These are phyloP conservation scores for Cotesia vestalis DNA, from an alignment of 1,140 invertebrate genomes.

Conservation along the genomic window DNA sequence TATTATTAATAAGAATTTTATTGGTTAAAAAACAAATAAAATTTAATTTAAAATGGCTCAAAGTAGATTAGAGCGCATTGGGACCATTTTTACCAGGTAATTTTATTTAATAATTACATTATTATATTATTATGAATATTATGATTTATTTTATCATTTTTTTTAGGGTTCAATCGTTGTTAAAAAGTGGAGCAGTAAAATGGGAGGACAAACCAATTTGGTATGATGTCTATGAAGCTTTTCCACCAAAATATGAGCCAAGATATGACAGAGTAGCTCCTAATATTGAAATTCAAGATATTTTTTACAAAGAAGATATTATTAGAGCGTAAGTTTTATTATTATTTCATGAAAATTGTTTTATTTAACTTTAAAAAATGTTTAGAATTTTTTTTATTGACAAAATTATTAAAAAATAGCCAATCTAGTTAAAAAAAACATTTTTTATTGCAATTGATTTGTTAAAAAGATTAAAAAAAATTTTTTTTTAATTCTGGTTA, in stretches of 20 bases:
- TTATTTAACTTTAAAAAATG: too few relatives aligned
- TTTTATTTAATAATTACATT: neutral
- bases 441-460: too few relatives aligned
- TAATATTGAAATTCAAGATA: conserved; percentile 70
- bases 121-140: neutral
- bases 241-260: conserved; percentile 85
- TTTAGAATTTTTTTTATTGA: too few relatives aligned
- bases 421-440: too few relatives aligned
- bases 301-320: conserved; percentile 88
- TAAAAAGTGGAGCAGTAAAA: conserved; percentile 78
- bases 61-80: conserved; percentile 37
- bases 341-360: too few relatives aligned
- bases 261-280: conserved; percentile 72
- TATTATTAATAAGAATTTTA: neutral
- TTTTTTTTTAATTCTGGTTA: too few relatives aligned
- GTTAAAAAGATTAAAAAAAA: too few relatives aligned
- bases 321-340: conserved; percentile 78
- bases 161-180: conserved; percentile 67
- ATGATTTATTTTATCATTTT: neutral
- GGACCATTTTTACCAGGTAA: conserved; percentile 34
- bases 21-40: neutral
- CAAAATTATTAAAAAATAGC: too few relatives aligned
- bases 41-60: conserved; percentile 21
- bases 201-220: conserved; percentile 85
- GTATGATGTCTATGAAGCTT: conserved; percentile 87